A percentile compares a stretch with the other conserved stretches of the same genome.
Conservation (phyloP, 2,888 invertebrate species). For the Entomobrya proxima region DNA sequence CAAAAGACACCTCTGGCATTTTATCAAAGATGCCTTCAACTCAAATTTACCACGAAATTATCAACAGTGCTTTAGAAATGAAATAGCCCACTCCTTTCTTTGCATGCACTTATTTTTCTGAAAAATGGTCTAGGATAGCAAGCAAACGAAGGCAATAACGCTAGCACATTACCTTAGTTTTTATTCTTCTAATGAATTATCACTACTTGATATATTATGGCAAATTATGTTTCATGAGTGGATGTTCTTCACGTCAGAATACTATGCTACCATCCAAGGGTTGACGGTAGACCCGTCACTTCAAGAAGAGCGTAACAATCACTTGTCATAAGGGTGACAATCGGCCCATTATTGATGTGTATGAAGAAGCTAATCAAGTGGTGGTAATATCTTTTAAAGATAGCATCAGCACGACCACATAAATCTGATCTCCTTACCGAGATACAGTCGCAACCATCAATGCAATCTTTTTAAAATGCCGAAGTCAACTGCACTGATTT, state of each 20-base stretch:
- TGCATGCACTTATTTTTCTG: not conserved
- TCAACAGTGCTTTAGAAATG: not conserved
- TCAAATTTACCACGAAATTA: constrained; percentile 16
- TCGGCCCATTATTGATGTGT: constrained; percentile 48
- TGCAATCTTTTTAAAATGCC: constrained; percentile 40
- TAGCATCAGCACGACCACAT: constrained; percentile 57
- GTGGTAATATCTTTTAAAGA: constrained; percentile 32
- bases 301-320: constrained; percentile 13
- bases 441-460: not conserved
- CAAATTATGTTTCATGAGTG: not conserved
- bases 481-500: constrained; percentile 53
- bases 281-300: no score
- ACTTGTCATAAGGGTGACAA: constrained; percentile 41
- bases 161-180: constrained; percentile 19
- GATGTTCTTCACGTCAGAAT: not conserved
- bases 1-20: constrained; percentile 10
- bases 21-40: constrained; percentile 18
- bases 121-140: not conserved
- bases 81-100: not conserved
- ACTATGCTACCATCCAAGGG: not conserved
- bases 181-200: constrained; percentile 21
- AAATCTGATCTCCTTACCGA: constrained; percentile 45
- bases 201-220: constrained; percentile 24
- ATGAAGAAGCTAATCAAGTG: constrained; percentile 47
- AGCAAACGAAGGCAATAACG: not conserved